Conservation (phyloP, 1,140 invertebrate species). For the Holotrichia oblita region DNA sequence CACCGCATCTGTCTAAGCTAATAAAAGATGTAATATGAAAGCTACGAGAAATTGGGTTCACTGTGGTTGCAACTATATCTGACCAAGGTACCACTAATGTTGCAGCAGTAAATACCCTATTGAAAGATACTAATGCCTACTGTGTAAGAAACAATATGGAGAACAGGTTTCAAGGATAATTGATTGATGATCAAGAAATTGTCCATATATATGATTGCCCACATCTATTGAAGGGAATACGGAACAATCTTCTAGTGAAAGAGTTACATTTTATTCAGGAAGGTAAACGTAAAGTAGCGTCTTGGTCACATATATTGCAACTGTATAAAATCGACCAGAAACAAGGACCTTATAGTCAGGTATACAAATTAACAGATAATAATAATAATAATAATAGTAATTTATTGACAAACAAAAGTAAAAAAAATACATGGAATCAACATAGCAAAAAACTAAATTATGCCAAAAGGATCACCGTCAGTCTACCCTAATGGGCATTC, state of each 20-base stretch:
- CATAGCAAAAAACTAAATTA: too few species aligned
- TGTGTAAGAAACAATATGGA: too few species aligned
- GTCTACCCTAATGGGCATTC: too few species aligned
- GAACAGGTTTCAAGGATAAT: too few species aligned
- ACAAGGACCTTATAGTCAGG: conserved; percentile 28
- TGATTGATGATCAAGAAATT: too few species aligned
- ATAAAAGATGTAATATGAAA: background rate
- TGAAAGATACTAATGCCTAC: too few species aligned
- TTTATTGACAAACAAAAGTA: too few species aligned
- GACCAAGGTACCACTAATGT: too few species aligned
- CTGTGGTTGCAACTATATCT: background rate
- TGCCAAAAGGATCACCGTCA: too few species aligned
- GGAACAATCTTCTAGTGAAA: conserved; percentile 42
- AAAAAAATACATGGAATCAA: too few species aligned
- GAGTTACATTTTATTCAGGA: conserved; percentile 43
- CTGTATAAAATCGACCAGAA: conserved; percentile 39
- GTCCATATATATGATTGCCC: conserved; percentile 12
- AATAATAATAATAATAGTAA: too few species aligned
- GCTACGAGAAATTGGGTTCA: background rate
- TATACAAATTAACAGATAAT: conserved; percentile 43
- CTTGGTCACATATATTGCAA: conserved; percentile 42
- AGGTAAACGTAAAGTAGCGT: conserved; percentile 41
- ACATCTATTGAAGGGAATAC: conserved; percentile 37
- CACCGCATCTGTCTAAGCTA: background rate
- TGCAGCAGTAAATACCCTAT: too few species aligned